Percentiles rank a stretch among this genome's conserved stretches.
Evolutionary conservation across 2,113 vertebrate genomes (phyloP).

Genomic region (Accipiter cooperii): DNA sequence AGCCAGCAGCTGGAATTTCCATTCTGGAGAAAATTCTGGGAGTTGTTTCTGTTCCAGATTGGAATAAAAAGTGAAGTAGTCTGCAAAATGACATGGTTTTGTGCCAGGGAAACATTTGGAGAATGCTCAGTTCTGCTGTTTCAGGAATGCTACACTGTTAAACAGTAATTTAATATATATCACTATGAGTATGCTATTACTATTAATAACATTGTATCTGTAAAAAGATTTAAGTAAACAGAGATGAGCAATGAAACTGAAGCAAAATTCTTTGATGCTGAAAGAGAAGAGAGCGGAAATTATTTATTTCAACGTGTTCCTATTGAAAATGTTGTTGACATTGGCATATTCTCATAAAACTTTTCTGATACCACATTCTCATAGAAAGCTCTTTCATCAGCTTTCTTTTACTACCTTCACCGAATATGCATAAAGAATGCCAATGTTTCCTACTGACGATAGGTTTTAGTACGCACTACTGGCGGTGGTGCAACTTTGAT

Average conservation of each 20-base stretch:
- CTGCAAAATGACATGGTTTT: not conserved
- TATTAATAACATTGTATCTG: not conserved
- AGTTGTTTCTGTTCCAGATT: not conserved
- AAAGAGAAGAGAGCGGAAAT: not conserved
- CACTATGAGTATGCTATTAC: not conserved
- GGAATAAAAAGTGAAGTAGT: conserved; percentile 22
- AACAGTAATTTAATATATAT: not conserved
- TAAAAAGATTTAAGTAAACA: not conserved
- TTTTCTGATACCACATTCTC: not conserved
- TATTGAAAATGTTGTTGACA: not conserved
- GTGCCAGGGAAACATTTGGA: conserved; percentile 16
- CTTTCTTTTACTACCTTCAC: not conserved
- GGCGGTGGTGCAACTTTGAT: not conserved
- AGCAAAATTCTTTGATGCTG: not conserved
- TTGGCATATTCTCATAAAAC: not conserved
- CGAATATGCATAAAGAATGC: not conserved
- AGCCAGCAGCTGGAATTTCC: conserved; percentile 25
- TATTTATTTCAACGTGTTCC: not conserved
- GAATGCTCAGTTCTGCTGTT: not conserved
- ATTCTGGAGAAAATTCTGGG: conserved; percentile 5
- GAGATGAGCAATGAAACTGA: not conserved
- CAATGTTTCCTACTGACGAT: not conserved
- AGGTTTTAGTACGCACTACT: not conserved
- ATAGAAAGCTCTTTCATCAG: not conserved
- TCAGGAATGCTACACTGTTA: not conserved